These are phyloP conservation scores for Drosophila testacea DNA, from an alignment of 2,888 invertebrate genomes.

Conservation along the genomic window DNA sequence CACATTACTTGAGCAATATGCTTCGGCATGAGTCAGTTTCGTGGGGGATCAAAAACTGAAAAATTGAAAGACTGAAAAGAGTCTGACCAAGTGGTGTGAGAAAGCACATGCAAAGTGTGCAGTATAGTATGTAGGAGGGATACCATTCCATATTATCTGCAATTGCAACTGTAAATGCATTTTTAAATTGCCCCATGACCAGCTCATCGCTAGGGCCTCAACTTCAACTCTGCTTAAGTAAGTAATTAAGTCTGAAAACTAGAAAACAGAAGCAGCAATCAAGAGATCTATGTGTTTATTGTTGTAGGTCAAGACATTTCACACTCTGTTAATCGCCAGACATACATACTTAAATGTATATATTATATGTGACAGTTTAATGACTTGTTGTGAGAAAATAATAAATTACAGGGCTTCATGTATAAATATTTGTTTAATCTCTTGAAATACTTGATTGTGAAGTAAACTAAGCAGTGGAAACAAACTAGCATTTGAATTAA, in stretches of 20 bases:
- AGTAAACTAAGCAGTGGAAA: neutral
- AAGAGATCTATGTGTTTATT: constrained; percentile 33
- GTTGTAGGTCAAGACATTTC: constrained; percentile 75
- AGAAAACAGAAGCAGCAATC: constrained; percentile 17
- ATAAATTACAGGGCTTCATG: constrained; percentile 1
- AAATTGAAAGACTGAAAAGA: neutral
- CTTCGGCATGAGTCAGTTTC: constrained; percentile 58
- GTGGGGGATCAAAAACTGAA: constrained; percentile 40
- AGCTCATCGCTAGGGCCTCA: constrained; percentile 19
- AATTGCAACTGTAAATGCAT: constrained; percentile 49
- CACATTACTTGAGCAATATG: constrained; percentile 40
- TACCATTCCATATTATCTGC: constrained; percentile 7
- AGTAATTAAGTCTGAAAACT: constrained; percentile 50
- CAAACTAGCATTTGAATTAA: neutral
- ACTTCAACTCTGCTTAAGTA: constrained; percentile 42
- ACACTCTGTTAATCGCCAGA: constrained; percentile 51
- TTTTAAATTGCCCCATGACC: constrained; percentile 60
- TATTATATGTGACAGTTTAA: constrained; percentile 31
- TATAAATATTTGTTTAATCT: constrained; percentile 2
- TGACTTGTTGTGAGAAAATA: constrained; percentile 45
- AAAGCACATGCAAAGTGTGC: constrained; percentile 37
- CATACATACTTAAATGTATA: neutral
- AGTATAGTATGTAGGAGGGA: neutral
- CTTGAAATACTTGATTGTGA: neutral
- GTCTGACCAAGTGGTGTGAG: constrained; percentile 29